Evolutionary conservation across 1,140 invertebrate species (phyloP).

Genomic region (Papilio machaon): DNA sequence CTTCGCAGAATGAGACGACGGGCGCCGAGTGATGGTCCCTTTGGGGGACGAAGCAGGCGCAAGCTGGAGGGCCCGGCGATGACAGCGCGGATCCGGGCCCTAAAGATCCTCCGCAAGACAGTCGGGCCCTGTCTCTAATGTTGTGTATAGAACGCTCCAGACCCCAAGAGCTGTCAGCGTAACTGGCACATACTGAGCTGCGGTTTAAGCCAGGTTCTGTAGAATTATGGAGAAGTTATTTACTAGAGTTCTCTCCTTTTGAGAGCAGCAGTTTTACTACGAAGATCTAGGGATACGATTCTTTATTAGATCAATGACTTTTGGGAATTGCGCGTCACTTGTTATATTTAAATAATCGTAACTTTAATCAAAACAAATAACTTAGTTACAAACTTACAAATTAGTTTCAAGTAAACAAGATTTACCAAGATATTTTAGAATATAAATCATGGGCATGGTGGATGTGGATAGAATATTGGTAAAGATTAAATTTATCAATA

Average conservation of each 20-base stretch:
- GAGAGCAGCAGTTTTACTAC: too few relatives aligned
- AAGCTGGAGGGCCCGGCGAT: constrained; percentile 66
- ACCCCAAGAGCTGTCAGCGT: constrained; percentile 54
- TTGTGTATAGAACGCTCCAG: constrained; percentile 58
- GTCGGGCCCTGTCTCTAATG: constrained; percentile 66
- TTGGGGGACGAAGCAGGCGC: constrained; percentile 69
- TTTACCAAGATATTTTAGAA: too few relatives aligned
- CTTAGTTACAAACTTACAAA: too few relatives aligned
- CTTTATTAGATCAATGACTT: too few relatives aligned
- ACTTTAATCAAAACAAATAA: too few relatives aligned
- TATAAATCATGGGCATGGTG: too few relatives aligned
- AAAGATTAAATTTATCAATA: too few relatives aligned
- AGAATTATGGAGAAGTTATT: background rate
- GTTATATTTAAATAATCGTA: too few relatives aligned
- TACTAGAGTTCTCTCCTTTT: background rate
- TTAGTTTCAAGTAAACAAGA: too few relatives aligned
- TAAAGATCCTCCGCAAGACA: constrained; percentile 66
- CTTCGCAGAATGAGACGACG: constrained; percentile 73
- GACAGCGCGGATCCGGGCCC: constrained; percentile 67
- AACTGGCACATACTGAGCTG: constrained; percentile 40
- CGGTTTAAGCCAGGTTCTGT: constrained; percentile 50
- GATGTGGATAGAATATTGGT: too few relatives aligned
- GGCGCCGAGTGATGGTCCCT: constrained; percentile 73
- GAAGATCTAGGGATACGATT: too few relatives aligned
- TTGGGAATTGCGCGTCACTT: too few relatives aligned